phyloP scores from a whole-genome alignment of 2,797 vertebrate genomes.

The Myoxocephalus aenaeus region DNA sequence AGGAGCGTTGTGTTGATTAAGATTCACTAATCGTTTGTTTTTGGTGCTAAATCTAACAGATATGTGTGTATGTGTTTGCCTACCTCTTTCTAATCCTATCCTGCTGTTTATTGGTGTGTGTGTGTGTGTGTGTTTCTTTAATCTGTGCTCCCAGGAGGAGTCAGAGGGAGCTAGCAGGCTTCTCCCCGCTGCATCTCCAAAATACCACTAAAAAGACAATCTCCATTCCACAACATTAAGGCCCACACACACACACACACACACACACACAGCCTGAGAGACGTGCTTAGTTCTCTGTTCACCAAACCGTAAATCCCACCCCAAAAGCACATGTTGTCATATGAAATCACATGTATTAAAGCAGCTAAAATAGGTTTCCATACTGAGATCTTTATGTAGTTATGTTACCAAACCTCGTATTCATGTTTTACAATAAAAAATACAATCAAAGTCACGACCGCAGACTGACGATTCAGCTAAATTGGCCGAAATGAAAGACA shows the following conservation, averaged over 20 bases:
- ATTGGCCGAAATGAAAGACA: neutral
- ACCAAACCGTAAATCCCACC: constrained; percentile 50
- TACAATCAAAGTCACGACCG: neutral
- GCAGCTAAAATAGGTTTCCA: constrained; percentile 5
- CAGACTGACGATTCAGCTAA: neutral
- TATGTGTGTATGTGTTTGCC: constrained; percentile 48
- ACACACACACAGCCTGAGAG: constrained; percentile 60
- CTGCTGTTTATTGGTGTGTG: constrained; percentile 65
- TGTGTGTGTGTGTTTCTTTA: constrained; percentile 69
- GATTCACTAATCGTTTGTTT: constrained; percentile 33
- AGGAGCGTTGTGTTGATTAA: constrained; percentile 33
- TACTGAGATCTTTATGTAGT: neutral
- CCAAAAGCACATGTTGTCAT: constrained; percentile 22
- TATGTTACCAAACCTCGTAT: neutral
- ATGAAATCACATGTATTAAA: constrained; percentile 43
- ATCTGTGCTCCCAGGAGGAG: constrained; percentile 75
- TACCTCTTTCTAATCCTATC: constrained; percentile 70
- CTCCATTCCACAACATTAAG: constrained; percentile 78
- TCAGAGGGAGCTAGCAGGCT: constrained; percentile 78
- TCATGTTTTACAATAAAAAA: neutral
- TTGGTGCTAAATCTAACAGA: constrained; percentile 47
- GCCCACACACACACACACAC: constrained; percentile 14
- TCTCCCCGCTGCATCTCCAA: constrained; percentile 82
- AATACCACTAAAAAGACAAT: constrained; percentile 84
- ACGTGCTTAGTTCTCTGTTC: constrained; percentile 71